phyloP scores from a whole-genome alignment of 2,113 vertebrate species.

The Rhinichthys klamathensis region DNA sequence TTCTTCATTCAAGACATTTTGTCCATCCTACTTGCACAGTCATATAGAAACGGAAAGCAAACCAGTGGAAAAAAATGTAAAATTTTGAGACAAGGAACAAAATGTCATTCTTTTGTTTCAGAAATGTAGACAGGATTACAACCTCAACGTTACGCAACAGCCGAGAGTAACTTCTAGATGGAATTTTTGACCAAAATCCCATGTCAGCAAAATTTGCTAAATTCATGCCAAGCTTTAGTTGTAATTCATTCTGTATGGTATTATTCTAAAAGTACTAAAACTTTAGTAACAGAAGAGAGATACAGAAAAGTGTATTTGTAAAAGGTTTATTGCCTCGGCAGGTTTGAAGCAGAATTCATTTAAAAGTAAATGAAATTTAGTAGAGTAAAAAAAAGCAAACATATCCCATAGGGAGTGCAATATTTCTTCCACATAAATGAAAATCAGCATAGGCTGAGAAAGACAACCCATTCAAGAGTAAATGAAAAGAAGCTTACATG shows the following conservation, averaged over 20 bases:
- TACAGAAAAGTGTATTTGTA: not conserved
- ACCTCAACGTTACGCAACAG: not conserved
- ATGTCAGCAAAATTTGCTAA: not conserved
- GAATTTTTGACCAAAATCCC: not conserved
- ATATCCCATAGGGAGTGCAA: conserved; percentile 56
- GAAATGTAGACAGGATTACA: not conserved
- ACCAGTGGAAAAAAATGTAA: not conserved
- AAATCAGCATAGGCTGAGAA: conserved; percentile 33
- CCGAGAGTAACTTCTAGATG: not conserved
- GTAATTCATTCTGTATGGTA: no score
- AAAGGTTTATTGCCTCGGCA: conserved; percentile 46
- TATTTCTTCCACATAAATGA: conserved; percentile 38
- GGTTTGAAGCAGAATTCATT: not conserved
- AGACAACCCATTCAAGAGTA: conserved; percentile 30
- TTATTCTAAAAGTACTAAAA: not conserved
- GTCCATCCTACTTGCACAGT: not conserved
- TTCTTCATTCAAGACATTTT: not conserved
- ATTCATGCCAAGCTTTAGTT: not conserved
- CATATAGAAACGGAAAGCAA: conserved; percentile 11
- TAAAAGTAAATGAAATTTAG: conserved; percentile 42
- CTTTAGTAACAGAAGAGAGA: not conserved
- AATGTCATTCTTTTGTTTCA: not conserved
- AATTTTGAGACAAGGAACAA: not conserved
- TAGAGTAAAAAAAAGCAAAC: conserved; percentile 50
- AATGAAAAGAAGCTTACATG: conserved; percentile 26